These are phyloP conservation scores for Cossypha caffra DNA, from an alignment of 2,797 vertebrate species.

Conservation along the genomic window DNA sequence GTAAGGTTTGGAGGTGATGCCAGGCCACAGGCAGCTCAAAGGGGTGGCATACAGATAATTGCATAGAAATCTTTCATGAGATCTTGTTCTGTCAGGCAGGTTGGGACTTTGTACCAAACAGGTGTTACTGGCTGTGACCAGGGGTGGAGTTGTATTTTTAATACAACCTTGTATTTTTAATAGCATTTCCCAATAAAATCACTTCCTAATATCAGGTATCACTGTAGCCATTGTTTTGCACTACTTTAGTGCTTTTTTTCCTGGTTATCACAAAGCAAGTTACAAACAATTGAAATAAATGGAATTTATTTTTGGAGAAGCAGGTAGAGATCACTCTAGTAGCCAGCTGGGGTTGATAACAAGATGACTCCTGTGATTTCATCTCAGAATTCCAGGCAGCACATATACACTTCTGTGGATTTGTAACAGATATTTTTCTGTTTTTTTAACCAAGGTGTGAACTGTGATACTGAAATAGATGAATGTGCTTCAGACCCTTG, in stretches of 20 bases:
- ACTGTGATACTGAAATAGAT: slow-evolving; percentile 90
- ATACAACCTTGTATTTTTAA: background rate
- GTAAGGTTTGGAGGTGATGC: slow-evolving; percentile 1
- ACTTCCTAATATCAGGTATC: background rate
- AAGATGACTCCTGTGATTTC: background rate
- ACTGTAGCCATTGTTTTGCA: background rate
- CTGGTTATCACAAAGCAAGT: background rate
- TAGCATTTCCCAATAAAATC: background rate
- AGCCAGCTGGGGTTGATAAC: background rate
- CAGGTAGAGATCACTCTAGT: background rate
- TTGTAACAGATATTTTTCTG: background rate
- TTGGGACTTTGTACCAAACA: background rate
- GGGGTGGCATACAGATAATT: background rate
- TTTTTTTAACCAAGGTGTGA: slow-evolving; percentile 77
- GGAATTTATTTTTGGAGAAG: background rate
- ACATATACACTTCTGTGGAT: background rate
- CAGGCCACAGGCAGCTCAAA: background rate
- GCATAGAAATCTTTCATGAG: background rate
- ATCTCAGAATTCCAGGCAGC: background rate
- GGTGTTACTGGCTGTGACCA: background rate
- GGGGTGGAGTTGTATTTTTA: background rate
- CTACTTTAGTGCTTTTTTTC: background rate
- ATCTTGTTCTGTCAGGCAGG: background rate
- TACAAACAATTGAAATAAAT: background rate
- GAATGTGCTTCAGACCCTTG: slow-evolving; percentile 90